A percentile compares a stretch with the other conserved stretches of the same genome.
Conservation (phyloP, 1,140 invertebrate species). For the Melanaphis sacchari region DNA sequence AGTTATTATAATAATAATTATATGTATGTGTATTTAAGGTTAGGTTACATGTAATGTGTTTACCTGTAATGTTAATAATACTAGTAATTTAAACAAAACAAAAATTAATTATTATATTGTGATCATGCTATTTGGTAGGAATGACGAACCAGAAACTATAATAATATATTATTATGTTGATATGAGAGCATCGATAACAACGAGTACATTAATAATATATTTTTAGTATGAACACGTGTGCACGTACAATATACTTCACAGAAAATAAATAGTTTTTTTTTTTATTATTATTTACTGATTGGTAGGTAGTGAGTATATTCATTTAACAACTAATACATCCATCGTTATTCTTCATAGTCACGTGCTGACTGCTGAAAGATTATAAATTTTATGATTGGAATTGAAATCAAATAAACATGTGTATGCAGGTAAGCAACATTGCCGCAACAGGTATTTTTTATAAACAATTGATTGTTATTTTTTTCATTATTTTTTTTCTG, state of each 20-base stretch:
- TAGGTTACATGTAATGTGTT: neutral
- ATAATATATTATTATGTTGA: neutral
- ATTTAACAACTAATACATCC: neutral
- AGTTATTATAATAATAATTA: neutral
- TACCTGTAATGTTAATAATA: neutral
- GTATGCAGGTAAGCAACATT: neutral
- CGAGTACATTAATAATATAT: neutral
- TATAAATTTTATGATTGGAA: neutral
- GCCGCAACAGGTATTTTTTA: neutral
- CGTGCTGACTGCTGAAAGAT: neutral
- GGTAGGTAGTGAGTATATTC: neutral
- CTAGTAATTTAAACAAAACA: neutral
- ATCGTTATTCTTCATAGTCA: neutral
- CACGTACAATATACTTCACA: neutral
- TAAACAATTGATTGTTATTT: neutral
- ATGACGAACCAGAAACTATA: neutral
- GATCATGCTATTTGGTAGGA: neutral
- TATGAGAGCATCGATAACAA: neutral
- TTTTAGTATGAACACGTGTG: neutral
- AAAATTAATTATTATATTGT: neutral
- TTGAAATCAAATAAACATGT: slow-evolving; percentile 11
- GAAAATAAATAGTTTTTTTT: neutral
- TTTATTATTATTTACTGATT: neutral
- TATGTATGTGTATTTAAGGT: neutral
- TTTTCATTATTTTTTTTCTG: neutral